These are phyloP conservation scores for Thinocorus orbignyianus DNA, from an alignment of 2,113 vertebrate genomes.

Conservation along the genomic window DNA sequence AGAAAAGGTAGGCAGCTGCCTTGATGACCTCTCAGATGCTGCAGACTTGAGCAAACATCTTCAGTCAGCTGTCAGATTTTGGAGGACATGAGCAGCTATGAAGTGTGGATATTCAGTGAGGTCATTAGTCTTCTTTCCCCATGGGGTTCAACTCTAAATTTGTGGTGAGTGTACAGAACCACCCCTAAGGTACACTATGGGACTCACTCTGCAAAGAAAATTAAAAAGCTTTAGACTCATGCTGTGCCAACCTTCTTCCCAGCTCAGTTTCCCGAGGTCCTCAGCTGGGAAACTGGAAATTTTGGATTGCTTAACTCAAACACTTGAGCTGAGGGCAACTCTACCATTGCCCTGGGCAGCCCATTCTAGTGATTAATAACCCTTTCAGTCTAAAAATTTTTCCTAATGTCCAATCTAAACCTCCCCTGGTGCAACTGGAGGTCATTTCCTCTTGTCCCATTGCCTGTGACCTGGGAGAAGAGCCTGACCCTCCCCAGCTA, in stretches of 20 bases:
- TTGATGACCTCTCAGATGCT: neutral
- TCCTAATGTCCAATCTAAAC: too few species aligned
- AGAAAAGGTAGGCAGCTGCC: neutral
- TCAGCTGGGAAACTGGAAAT: neutral
- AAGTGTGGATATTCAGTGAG: neutral
- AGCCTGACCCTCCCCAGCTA: too few species aligned
- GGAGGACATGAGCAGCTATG: neutral
- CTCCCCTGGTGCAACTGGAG: too few species aligned
- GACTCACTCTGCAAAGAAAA: neutral
- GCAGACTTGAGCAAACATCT: neutral
- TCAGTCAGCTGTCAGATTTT: neutral
- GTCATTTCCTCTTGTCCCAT: too few species aligned
- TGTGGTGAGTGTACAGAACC: neutral
- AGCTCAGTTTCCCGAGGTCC: neutral
- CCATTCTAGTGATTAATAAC: too few species aligned
- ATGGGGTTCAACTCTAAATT: neutral
- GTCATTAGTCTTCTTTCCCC: neutral
- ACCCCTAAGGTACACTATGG: too few species aligned
- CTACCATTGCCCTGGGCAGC: too few species aligned
- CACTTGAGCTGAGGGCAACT: neutral
- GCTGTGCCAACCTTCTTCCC: neutral
- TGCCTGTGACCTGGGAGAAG: too few species aligned
- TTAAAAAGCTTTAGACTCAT: neutral
- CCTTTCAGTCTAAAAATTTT: too few species aligned
- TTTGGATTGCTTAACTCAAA: neutral